A percentile compares a stretch with the other conserved stretches of the same genome.
phyloP scores from a whole-genome alignment of 2,888 invertebrate species.

The Merodon equestris region DNA sequence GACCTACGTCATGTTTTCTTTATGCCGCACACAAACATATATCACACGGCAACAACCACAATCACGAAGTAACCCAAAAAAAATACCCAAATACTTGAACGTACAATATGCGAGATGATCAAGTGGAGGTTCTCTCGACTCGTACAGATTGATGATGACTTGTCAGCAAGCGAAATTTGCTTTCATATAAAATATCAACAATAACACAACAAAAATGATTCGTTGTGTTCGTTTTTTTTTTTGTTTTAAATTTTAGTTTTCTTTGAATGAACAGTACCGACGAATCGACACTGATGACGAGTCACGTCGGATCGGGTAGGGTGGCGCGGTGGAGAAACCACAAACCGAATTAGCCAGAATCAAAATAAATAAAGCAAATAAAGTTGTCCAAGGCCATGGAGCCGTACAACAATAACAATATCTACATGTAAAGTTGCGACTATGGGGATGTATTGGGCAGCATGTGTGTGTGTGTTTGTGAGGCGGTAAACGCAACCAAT shows the following conservation, averaged over 20 bases:
- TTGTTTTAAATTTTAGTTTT: too few species aligned
- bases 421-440: too few species aligned
- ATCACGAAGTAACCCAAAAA: constrained; percentile 8
- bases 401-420: constrained; percentile 27
- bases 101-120: constrained; percentile 24
- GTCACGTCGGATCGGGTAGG: not conserved
- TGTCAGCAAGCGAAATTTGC: constrained; percentile 41
- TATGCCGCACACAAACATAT: constrained; percentile 5
- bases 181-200: too few species aligned
- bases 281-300: too few species aligned
- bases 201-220: too few species aligned
- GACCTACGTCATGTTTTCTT: constrained; percentile 51
- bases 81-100: not conserved
- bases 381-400: constrained; percentile 59
- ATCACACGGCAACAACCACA: constrained; percentile 2
- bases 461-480: not conserved
- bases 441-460: too few species aligned
- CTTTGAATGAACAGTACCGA: too few species aligned
- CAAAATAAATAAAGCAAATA: constrained; percentile 57
- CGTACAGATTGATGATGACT: constrained; percentile 37
- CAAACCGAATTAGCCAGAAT: constrained; percentile 43
- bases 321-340: not conserved
- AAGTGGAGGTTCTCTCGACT: constrained; percentile 6
- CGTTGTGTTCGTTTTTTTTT: too few species aligned
- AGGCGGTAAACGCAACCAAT: too few species aligned